Conservation (phyloP, 2,113 vertebrate genomes). For the Deroptyus accipitrinus region DNA sequence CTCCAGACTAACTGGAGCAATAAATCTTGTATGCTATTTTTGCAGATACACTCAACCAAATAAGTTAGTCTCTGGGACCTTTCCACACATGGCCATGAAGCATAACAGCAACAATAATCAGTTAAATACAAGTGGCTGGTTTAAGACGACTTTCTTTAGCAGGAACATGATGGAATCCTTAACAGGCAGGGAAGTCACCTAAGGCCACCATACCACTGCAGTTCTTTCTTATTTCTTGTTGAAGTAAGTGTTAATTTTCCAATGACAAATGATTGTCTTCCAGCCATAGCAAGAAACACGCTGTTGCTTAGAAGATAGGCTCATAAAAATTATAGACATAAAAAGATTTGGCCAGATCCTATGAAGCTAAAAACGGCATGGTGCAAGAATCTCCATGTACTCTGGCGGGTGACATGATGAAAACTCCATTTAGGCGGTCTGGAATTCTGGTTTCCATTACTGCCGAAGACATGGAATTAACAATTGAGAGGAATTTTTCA, state of each 20-base stretch:
- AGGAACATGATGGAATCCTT: background rate
- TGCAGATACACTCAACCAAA: background rate
- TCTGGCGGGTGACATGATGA: background rate
- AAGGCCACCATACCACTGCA: background rate
- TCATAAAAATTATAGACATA: background rate
- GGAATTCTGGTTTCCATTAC: background rate
- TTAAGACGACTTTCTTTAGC: background rate
- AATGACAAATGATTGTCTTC: fast-evolving
- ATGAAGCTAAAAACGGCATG: background rate
- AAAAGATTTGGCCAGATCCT: background rate
- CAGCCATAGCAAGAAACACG: background rate
- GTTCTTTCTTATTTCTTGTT: background rate
- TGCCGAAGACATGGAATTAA: background rate
- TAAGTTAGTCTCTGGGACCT: background rate
- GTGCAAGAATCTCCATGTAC: background rate
- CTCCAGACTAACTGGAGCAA: background rate
- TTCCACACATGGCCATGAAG: background rate
- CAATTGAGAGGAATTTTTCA: fast-evolving
- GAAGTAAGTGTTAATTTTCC: background rate
- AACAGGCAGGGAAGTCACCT: background rate
- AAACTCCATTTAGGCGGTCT: background rate
- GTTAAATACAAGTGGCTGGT: background rate
- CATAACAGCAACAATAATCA: background rate
- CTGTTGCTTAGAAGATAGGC: background rate
- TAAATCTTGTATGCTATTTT: background rate